Conservation (phyloP, 1,140 invertebrate genomes). For the Hypothenemus hampei region DNA sequence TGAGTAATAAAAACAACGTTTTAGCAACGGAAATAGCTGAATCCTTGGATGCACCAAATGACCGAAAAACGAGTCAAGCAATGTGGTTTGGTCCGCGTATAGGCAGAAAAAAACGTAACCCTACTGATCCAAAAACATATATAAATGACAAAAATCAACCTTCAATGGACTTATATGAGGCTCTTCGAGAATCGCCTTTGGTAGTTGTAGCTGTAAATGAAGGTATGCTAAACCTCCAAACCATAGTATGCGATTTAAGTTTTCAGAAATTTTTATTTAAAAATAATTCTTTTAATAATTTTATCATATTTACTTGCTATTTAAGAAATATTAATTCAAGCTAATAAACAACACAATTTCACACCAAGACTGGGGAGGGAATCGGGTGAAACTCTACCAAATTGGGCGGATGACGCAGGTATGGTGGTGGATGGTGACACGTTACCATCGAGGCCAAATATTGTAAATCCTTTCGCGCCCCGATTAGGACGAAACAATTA, state of each 20-base stretch:
- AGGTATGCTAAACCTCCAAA: conserved; percentile 1
- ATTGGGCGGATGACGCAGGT: conserved; percentile 1
- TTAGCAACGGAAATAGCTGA: not conserved
- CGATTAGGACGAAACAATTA: conserved; percentile 15
- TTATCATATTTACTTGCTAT: not conserved
- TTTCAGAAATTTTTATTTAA: not conserved
- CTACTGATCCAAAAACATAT: conserved; percentile 12
- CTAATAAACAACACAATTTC: conserved; percentile 17
- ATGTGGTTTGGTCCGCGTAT: conserved; percentile 31
- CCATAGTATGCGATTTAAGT: not conserved
- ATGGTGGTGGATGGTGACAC: not conserved
- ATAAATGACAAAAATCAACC: conserved; percentile 1
- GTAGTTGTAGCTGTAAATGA: conserved; percentile 22
- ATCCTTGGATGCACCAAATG: conserved; percentile 2
- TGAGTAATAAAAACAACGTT: not conserved
- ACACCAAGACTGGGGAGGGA: conserved; percentile 18
- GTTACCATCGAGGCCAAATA: not conserved
- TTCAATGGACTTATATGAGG: conserved; percentile 3
- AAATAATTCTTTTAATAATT: not conserved
- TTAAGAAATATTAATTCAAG: not conserved
- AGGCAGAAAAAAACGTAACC: conserved; percentile 26
- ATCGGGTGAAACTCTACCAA: conserved; percentile 10
- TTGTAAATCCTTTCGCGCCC: conserved; percentile 6
- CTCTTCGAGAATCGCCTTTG: conserved; percentile 13
- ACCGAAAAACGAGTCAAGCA: conserved; percentile 7